These are phyloP conservation scores for Paramuricea clavata DNA, from an alignment of 92 coral and sea anemone genomes.

Conservation along the genomic window DNA sequence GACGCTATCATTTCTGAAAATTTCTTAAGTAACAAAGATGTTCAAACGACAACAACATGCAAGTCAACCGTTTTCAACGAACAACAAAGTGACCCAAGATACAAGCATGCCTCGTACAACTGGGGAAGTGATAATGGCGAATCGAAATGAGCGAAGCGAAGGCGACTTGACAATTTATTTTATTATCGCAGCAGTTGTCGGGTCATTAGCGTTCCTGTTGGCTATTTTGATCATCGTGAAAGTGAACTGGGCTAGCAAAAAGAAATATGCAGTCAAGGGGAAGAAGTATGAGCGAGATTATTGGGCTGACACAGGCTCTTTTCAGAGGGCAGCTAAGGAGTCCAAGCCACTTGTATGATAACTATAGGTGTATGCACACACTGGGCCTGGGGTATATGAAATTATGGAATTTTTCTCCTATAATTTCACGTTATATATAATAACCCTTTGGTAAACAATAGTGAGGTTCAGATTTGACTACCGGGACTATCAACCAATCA, in stretches of 20 bases:
- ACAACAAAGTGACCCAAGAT: neutral
- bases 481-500: too few species aligned
- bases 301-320: slow-evolving; percentile 5
- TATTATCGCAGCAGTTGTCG: slow-evolving; percentile 26
- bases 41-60: neutral
- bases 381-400: neutral
- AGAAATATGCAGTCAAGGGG: slow-evolving; percentile 9
- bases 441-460: too few species aligned
- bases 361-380: neutral
- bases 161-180: slow-evolving; percentile 32
- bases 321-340: neutral
- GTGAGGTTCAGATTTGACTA: too few species aligned
- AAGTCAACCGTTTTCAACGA: neutral
- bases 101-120: neutral
- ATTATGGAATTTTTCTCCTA: too few species aligned
- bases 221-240: slow-evolving; percentile 31
- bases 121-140: slow-evolving; percentile 1
- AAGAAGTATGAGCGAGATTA: neutral
- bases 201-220: slow-evolving; percentile 13
- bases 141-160: slow-evolving; percentile 23
- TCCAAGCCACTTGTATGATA: neutral
- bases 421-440: too few species aligned
- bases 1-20: neutral
- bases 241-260: slow-evolving; percentile 26
- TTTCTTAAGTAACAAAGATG: neutral